Evolutionary conservation across 2,888 invertebrate species (phyloP).

Genomic region (Amiota mariae): DNA sequence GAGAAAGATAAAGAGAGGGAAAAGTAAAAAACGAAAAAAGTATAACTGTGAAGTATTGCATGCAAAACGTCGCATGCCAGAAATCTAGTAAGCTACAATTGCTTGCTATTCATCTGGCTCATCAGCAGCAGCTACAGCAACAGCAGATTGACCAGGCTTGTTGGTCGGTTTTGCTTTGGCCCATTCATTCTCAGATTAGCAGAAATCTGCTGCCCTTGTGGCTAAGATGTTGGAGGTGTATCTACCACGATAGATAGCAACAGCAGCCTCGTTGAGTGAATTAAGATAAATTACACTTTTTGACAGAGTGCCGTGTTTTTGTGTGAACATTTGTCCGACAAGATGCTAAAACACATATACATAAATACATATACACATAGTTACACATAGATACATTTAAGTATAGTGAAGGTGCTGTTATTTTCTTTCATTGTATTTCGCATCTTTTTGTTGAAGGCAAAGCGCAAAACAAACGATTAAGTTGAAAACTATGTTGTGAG

Average conservation of each 20-base stretch:
- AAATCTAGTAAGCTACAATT: conserved; percentile 12
- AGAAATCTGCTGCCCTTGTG: conserved; percentile 13
- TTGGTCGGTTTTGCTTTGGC: not conserved
- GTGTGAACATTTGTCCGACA: conserved; percentile 15
- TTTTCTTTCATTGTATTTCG: not conserved
- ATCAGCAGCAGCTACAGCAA: not conserved
- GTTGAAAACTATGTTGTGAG: conserved; percentile 13
- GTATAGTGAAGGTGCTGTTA: not conserved
- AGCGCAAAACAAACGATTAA: conserved; percentile 2
- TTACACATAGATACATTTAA: no score
- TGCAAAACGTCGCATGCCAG: conserved; percentile 7
- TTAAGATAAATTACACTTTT: conserved; percentile 34
- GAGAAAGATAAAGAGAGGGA: not conserved
- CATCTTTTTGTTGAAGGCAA: not conserved
- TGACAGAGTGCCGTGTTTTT: conserved; percentile 19
- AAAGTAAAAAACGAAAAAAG: not conserved
- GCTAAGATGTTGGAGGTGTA: not conserved
- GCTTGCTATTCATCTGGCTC: not conserved
- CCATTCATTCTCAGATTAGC: conserved; percentile 14
- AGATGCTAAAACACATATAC: not conserved
- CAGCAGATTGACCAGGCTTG: not conserved
- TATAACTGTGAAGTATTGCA: not conserved
- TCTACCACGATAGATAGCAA: not conserved
- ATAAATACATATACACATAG: no score
- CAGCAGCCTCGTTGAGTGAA: conserved; percentile 31